phyloP scores from a whole-genome alignment of 2,797 vertebrate genomes.

The Siniperca scherzeri region DNA sequence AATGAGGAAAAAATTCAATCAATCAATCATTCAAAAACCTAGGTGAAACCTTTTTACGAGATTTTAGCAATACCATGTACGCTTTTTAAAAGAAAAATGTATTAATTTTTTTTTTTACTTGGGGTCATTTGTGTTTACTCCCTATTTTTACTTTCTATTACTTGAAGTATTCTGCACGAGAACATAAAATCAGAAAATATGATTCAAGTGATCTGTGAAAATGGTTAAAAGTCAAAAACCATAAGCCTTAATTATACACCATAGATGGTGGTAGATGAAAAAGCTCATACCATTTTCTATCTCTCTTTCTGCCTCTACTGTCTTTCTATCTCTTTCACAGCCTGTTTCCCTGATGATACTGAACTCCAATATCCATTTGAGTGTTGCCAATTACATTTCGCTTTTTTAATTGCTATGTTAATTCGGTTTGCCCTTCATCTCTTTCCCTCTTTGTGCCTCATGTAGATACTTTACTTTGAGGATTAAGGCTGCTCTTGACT shows the following conservation, averaged over 20 bases:
- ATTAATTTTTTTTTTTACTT: too few species aligned
- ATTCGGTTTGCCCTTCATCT: background rate
- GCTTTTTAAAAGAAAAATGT: background rate
- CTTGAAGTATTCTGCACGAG: background rate
- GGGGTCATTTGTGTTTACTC: background rate
- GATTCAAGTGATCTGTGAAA: background rate
- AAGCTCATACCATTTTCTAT: background rate
- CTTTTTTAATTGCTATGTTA: conserved; percentile 15
- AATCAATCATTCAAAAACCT: too few species aligned
- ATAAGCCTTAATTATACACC: background rate
- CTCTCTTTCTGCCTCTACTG: background rate
- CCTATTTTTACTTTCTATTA: background rate
- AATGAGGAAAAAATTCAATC: background rate
- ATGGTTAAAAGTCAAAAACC: background rate
- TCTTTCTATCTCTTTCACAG: conserved; percentile 2
- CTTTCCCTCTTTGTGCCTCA: background rate
- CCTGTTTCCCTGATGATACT: conserved; percentile 4
- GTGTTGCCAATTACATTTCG: background rate
- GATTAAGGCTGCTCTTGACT: background rate
- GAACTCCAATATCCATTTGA: background rate
- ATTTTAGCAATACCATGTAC: background rate
- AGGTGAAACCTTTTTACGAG: too few species aligned
- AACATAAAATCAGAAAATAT: background rate
- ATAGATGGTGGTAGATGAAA: background rate
- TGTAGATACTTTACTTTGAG: conserved; percentile 3